These are phyloP conservation scores for Eurytoma adleriae DNA, from an alignment of 2,888 invertebrate species.

Conservation along the genomic window DNA sequence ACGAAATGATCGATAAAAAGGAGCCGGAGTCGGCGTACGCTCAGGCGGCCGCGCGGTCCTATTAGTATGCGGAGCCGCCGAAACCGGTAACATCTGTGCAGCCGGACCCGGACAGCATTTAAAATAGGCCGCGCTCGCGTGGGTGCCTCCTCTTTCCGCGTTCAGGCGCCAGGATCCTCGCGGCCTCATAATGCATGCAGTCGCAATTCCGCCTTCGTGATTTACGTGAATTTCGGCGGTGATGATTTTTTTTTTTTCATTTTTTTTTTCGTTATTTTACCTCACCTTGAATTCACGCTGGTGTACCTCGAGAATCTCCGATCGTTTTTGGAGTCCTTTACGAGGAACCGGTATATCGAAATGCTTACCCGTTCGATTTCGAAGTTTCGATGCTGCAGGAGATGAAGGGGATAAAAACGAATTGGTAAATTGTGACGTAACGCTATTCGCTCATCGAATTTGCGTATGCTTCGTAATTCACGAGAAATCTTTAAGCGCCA, in stretches of 20 bases:
- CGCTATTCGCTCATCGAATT: too few relatives aligned
- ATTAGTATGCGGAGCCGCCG: slow-evolving; percentile 63
- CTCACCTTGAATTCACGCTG: too few relatives aligned
- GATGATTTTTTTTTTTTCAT: background rate
- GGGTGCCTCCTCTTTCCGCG: background rate
- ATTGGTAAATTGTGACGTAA: too few relatives aligned
- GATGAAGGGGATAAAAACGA: too few relatives aligned
- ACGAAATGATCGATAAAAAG: background rate
- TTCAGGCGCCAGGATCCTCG: background rate
- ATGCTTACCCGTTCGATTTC: too few relatives aligned
- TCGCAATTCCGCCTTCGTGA: background rate
- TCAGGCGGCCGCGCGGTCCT: slow-evolving; percentile 31
- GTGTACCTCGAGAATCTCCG: too few relatives aligned
- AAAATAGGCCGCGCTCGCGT: slow-evolving; percentile 6
- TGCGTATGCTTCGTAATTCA: too few relatives aligned
- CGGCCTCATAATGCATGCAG: background rate
- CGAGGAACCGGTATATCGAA: too few relatives aligned
- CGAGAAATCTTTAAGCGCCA: too few relatives aligned
- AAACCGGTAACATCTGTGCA: slow-evolving; percentile 67
- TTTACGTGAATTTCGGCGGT: background rate
- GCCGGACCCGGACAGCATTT: slow-evolving; percentile 62
- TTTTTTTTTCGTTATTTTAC: too few relatives aligned
- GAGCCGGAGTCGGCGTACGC: background rate
- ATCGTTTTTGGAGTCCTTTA: too few relatives aligned
- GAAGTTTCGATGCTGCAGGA: too few relatives aligned